A percentile compares a stretch with the other conserved stretches of the same genome.
phyloP scores from a whole-genome alignment of 23 tunicate species.

The Clavelina lepadiformis region DNA sequence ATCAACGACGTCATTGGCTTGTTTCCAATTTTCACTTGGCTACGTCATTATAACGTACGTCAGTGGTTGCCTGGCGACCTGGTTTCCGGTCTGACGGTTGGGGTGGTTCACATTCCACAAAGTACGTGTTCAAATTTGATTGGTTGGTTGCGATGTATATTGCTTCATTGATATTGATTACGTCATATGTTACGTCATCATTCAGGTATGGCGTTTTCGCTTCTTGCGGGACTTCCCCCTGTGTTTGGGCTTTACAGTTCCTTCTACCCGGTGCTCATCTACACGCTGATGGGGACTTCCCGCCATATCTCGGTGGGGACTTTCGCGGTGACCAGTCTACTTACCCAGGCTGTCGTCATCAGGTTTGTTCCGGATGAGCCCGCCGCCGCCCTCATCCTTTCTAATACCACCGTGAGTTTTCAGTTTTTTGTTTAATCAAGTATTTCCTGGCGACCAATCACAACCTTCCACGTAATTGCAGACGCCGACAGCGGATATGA shows the following conservation, averaged over 20 bases:
- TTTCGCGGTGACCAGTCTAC: constrained; percentile 83
- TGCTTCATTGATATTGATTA: too few relatives aligned
- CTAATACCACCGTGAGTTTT: neutral
- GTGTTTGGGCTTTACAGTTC: constrained; percentile 91
- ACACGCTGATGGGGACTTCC: constrained; percentile 96
- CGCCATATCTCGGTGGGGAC: constrained; percentile 92
- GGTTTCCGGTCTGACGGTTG: constrained; percentile 86
- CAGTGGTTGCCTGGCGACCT: constrained; percentile 80
- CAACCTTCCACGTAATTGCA: neutral
- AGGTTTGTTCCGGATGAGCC: constrained; percentile 43
- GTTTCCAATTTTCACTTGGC: constrained; percentile 81
- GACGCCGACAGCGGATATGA: neutral
- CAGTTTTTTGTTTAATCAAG: neutral
- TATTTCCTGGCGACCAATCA: too few relatives aligned
- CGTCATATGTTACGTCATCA: too few relatives aligned
- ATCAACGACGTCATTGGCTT: constrained; percentile 19
- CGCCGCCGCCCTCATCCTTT: neutral
- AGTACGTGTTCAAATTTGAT: constrained; percentile 42
- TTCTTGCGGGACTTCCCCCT: constrained; percentile 84
- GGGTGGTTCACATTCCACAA: constrained; percentile 94
- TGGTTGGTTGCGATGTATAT: too few relatives aligned
- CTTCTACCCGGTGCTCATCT: constrained; percentile 69
- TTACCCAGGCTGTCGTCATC: constrained; percentile 57
- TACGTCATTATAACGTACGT: constrained; percentile 51
- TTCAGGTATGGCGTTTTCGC: constrained; percentile 88